Evolutionary conservation across 2,797 vertebrate genomes (phyloP), one percentile per base, ranked within the genome.

Genomic region (Gila robusta): DNA sequence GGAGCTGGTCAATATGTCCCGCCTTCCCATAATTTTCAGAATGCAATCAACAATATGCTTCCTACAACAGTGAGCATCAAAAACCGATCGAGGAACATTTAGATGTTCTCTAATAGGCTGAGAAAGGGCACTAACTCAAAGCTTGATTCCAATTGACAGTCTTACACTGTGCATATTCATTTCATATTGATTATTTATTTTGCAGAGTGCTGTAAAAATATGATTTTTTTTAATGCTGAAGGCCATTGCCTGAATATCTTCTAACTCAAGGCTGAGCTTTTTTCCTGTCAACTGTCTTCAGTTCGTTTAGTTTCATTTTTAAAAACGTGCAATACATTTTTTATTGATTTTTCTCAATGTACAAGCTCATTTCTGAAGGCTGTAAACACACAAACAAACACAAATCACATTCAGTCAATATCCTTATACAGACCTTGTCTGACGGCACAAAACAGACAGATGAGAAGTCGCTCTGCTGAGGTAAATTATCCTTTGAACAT

Each of bases 401-500:
- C 41, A 79, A 79, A 64, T 70, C 23, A 73, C 66, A 21, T 52
- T 74, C 79, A 6, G 62, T 84, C 64, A 41, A 70, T 84, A 70
- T 78, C 17, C 19, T 69, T 52, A 35, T 5, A 54, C 19, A 66
- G 14, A 37, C 49, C 35, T 84, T 70, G 72, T 88, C 76, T 62
- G 73, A 82, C 59, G 26, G 44, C 41, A 76, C 47, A 39, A 56
- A 59, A 76, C 44, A 28, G 59, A 79, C 59, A 76, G 66, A 69
- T 28, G 54, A 32, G 6, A 73, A 82, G 86, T 56, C 35, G 35
- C 64, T 82, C 67, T 67, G 84, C 52, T 16, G 52, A 77, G 86
- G 77, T 88, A 82, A 86, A 89, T 90, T 90, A 74, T 78, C 78
- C 81, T 84, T 87, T 76, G 74, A 89, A 88, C 83, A 79, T 59